phyloP scores from a whole-genome alignment of 1,140 invertebrate species.

The Caenorhabditis brenneri region DNA sequence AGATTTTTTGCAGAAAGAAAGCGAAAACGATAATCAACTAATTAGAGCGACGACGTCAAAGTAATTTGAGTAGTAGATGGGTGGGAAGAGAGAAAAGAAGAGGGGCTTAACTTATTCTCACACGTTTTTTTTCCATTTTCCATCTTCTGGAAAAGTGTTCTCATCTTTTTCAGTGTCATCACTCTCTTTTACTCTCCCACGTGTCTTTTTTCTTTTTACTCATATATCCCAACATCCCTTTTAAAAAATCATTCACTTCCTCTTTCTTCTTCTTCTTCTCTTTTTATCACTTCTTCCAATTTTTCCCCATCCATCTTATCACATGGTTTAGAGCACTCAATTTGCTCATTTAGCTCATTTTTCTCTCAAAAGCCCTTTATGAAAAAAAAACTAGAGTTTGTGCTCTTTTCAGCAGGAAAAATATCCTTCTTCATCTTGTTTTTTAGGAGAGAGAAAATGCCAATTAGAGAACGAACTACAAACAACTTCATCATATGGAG shows the following conservation, averaged over 20 bases:
- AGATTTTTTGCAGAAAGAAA: not conserved
- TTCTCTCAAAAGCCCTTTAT: not conserved
- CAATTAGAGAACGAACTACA: not conserved
- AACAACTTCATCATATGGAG: not conserved
- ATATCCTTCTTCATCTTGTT: not conserved
- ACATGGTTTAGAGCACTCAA: not conserved
- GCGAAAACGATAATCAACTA: slow-evolving; percentile 12
- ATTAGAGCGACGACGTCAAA: slow-evolving; percentile 30
- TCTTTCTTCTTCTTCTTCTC: no score
- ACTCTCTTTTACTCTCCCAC: not conserved
- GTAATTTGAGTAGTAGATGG: slow-evolving; percentile 23
- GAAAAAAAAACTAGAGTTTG: not conserved
- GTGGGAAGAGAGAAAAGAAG: not conserved
- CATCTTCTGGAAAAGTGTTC: slow-evolving; percentile 6
- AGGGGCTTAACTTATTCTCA: slow-evolving; percentile 30
- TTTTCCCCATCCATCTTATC: not conserved
- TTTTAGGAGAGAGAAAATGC: not conserved
- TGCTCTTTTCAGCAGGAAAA: not conserved
- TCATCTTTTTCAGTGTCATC: not conserved
- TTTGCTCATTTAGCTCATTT: not conserved
- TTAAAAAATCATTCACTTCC: not conserved
- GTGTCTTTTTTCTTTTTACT: not conserved
- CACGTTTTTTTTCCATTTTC: not conserved
- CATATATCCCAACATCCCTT: not conserved
- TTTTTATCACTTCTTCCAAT: not conserved